These are phyloP conservation scores for Tetheella fluctuosa DNA, from an alignment of 2,888 invertebrate genomes.

Conservation along the genomic window DNA sequence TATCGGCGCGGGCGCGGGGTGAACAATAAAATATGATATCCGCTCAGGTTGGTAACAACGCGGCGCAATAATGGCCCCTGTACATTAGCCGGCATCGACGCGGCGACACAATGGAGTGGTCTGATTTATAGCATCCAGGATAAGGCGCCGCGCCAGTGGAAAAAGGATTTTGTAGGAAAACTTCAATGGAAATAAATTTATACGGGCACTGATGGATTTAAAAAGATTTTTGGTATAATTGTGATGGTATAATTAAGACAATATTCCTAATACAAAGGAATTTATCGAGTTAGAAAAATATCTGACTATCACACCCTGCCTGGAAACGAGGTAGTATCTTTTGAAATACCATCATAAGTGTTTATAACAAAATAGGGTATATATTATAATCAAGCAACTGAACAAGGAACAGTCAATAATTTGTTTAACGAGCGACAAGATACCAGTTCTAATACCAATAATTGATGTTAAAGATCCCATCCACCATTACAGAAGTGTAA, in stretches of 20 bases:
- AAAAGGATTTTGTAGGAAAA: conserved; percentile 66
- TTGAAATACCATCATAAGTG: neutral
- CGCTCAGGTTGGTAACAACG: conserved; percentile 40
- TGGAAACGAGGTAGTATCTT: too few species aligned
- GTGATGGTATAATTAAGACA: conserved; percentile 23
- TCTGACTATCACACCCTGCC: too few species aligned
- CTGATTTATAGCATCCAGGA: conserved; percentile 71
- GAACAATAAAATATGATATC: conserved; percentile 46
- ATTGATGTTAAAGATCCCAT: neutral
- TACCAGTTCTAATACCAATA: neutral
- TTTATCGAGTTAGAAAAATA: too few species aligned
- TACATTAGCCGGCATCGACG: conserved; percentile 65
- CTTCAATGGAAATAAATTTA: conserved; percentile 60
- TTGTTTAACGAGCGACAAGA: neutral
- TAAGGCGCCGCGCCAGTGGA: conserved; percentile 60
- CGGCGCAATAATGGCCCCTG: conserved; percentile 56
- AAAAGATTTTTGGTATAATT: conserved; percentile 35
- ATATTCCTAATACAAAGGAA: too few species aligned
- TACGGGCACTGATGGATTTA: conserved; percentile 49
- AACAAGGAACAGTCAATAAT: neutral
- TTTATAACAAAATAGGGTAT: neutral
- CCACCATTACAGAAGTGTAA: conserved; percentile 42
- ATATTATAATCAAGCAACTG: conserved; percentile 1
- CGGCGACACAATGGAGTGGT: conserved; percentile 62
- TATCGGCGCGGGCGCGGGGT: conserved; percentile 22